Percentiles rank a stretch among this genome's conserved stretches.
phyloP scores from a whole-genome alignment of 2,113 vertebrate genomes.

The Megaceryle torquata region DNA sequence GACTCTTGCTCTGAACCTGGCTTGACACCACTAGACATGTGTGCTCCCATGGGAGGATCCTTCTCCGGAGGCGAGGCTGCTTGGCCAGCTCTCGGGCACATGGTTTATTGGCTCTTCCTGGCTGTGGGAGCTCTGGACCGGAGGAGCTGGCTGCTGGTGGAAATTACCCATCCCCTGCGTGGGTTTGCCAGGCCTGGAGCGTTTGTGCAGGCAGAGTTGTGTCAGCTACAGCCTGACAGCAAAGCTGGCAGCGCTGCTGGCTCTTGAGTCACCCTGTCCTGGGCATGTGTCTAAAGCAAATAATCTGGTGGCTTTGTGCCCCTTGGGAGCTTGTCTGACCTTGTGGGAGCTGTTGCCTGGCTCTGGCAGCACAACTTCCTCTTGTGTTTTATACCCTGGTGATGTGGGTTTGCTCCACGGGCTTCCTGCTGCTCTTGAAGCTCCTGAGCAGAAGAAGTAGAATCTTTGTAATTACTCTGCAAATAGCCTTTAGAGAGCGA shows the following conservation, averaged over 20 bases:
- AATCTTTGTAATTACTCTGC: not conserved
- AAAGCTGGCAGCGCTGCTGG: not conserved
- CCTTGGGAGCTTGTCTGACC: accelerated
- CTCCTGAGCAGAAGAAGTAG: not conserved
- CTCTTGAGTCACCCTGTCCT: not conserved
- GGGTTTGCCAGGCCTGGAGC: not conserved
- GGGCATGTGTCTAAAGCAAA: not conserved
- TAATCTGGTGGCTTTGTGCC: not conserved
- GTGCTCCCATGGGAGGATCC: not conserved
- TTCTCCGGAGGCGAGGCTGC: accelerated
- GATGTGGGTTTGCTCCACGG: not conserved
- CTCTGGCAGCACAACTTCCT: accelerated
- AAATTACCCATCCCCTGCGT: accelerated
- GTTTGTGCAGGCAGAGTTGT: not conserved
- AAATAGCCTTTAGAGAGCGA: not conserved
- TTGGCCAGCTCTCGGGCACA: accelerated
- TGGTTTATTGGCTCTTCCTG: accelerated
- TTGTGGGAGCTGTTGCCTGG: accelerated
- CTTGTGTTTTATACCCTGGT: accelerated
- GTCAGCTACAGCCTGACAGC: not conserved
- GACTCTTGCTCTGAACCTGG: accelerated
- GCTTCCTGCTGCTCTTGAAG: not conserved
- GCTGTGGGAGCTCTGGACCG: accelerated
- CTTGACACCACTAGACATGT: accelerated
- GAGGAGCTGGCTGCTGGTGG: not conserved